These are phyloP conservation scores for Tichodroma muraria DNA, from an alignment of 2,113 vertebrate genomes.

Conservation along the genomic window DNA sequence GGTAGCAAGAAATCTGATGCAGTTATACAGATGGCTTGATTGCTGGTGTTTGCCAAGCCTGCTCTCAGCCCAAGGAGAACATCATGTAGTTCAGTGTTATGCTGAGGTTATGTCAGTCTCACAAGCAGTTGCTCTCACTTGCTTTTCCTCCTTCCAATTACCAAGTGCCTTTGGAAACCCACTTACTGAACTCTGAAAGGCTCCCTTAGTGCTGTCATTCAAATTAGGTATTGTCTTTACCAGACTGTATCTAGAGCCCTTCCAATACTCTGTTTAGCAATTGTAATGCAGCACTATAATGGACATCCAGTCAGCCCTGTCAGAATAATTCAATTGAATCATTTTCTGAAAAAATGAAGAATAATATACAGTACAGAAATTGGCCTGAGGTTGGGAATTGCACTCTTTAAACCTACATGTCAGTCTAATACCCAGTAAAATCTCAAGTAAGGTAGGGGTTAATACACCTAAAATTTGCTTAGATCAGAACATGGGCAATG, in stretches of 20 bases:
- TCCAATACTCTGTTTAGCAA: slow-evolving; percentile 26
- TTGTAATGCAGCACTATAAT: slow-evolving; percentile 28
- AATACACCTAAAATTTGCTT: neutral
- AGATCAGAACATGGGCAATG: neutral
- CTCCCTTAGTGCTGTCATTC: neutral
- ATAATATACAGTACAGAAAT: slow-evolving; percentile 33
- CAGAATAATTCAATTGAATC: slow-evolving; percentile 45
- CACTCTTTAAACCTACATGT: neutral
- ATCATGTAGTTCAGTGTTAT: neutral
- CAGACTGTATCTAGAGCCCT: slow-evolving; percentile 22
- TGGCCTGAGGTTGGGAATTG: neutral
- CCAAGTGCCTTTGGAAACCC: slow-evolving; percentile 1
- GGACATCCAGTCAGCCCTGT: slow-evolving; percentile 32
- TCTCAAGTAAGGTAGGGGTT: neutral
- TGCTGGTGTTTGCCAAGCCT: neutral
- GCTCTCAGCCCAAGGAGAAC: slow-evolving; percentile 11
- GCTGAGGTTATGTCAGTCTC: slow-evolving; percentile 4
- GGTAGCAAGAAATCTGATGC: neutral
- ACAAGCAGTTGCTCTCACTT: slow-evolving; percentile 20
- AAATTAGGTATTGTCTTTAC: slow-evolving; percentile 17
- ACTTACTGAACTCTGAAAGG: neutral
- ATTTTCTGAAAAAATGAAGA: slow-evolving; percentile 50
- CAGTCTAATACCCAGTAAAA: slow-evolving; percentile 8
- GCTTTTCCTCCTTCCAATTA: neutral
- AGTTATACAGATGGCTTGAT: slow-evolving; percentile 38